Base-by-base conservation (phyloP, 2,113 vertebrate species). In the Alligator mississippiensis region DNA sequence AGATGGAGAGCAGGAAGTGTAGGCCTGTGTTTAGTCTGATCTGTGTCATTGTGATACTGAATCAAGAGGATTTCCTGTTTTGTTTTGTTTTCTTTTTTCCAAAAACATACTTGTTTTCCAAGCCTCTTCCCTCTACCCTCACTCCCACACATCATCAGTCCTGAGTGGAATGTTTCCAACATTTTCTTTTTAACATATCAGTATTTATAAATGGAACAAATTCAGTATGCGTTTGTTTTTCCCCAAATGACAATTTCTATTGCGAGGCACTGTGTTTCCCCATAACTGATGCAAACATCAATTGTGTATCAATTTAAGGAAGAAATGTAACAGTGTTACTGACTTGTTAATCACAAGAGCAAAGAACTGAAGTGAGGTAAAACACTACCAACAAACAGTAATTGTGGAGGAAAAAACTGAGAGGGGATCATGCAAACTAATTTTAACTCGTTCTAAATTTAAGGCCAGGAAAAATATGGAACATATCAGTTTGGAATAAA, bases 41-140 rank as follows among this genome's bases (percentile, higher is more conserved):
- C 19, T 79, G 47, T 66, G 75, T 14, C 79, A 86, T 61, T 85
- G 82, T 80, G 77, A 90, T 94, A 64, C 91, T 5, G 3, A 22
- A 85, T 13, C 68, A 74, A 74, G 86, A 95, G 93, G 92, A 96
- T 96, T 96, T 96, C 95, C 96, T 94, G 90, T 68, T 60, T 74
- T 94, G 91, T 95, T 75, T 90, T 95, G 80, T 90, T 95, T 77
- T 83, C 89, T 61, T 92, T 38, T 72, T 72, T 72, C 68, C 68
- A 72, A 12, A 74, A 47, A 47, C 11, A 3, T 74, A 38, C 80
- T 68, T 66, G 18, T 80, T 90, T 92, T 80, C 28, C 62, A 38
- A 74, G 38, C 38, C 60, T 93, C 38, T 91, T 96, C 84, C 93
- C 84, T 87, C 90, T 93, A 63, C 84, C 78, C 93, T 95, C 92